Conservation (phyloP, 2,113 vertebrate species). For the Prolemur simus region DNA sequence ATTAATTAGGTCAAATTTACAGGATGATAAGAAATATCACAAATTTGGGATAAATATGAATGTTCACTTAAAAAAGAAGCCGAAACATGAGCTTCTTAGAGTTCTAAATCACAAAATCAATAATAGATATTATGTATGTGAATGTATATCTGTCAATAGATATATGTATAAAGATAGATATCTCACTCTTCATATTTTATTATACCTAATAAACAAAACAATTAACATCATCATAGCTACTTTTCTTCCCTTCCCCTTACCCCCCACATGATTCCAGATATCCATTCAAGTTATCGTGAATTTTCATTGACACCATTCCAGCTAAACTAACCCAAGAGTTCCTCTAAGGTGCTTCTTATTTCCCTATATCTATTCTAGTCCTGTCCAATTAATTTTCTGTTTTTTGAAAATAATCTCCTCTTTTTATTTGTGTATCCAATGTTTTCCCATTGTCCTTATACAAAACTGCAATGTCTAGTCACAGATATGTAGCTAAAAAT, state of each 20-base stretch:
- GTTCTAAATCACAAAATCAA: not conserved
- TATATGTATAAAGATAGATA: not conserved
- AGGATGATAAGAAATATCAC: not conserved
- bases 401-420: not conserved
- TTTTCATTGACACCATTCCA: not conserved
- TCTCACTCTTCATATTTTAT: not conserved
- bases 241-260: not conserved
- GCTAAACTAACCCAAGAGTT: not conserved
- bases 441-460: not conserved
- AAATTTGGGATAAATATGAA: not conserved
- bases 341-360: not conserved
- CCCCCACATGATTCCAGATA: not conserved
- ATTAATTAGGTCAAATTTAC: not conserved
- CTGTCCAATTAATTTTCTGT: not conserved
- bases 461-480: not conserved
- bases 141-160: not conserved
- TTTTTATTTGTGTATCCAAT: not conserved
- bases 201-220: not conserved
- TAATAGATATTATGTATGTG: not conserved
- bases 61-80: not conserved
- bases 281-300: not conserved
- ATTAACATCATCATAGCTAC: not conserved
- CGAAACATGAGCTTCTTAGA: not conserved
- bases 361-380: not conserved
- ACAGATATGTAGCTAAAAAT: not conserved